Evolutionary conservation across 2,888 invertebrate species (phyloP).

Genomic region (Cyaniris semiargus): DNA sequence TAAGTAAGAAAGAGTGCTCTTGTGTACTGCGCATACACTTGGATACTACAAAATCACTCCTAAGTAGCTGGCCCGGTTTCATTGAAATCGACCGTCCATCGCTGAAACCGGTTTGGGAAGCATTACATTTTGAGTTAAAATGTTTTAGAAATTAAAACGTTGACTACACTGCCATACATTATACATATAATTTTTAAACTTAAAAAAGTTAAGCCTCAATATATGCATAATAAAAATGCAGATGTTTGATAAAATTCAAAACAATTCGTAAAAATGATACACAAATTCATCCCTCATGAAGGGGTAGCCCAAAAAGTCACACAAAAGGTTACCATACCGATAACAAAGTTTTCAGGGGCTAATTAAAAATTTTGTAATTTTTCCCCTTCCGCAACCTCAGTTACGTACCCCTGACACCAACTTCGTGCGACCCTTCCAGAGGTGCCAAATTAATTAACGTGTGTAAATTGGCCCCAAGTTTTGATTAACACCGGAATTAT

Average conservation of each 20-base stretch:
- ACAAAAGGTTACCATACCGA: not conserved
- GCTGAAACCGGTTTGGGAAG: too few species aligned
- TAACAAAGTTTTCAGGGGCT: slow-evolving; percentile 1
- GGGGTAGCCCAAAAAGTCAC: not conserved
- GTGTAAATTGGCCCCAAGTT: slow-evolving; percentile 38
- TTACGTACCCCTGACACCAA: slow-evolving; percentile 16
- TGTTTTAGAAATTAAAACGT: too few species aligned
- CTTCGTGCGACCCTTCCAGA: slow-evolving; percentile 34
- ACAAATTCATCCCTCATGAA: not conserved
- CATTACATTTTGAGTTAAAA: too few species aligned
- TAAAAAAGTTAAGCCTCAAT: too few species aligned
- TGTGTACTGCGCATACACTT: too few species aligned
- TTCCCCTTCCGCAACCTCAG: not conserved
- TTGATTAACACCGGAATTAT: slow-evolving; percentile 35
- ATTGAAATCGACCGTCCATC: too few species aligned
- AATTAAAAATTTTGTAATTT: slow-evolving; percentile 25
- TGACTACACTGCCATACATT: too few species aligned
- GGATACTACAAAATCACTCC: too few species aligned
- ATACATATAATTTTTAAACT: too few species aligned
- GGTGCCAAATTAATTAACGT: slow-evolving; percentile 41
- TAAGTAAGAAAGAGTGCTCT: too few species aligned
- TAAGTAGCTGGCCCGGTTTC: too few species aligned
- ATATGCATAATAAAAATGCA: too few species aligned
- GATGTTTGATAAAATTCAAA: not conserved
- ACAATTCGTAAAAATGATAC: not conserved